Conservation (phyloP, 2,113 vertebrate genomes). For the Panthera tigris region DNA sequence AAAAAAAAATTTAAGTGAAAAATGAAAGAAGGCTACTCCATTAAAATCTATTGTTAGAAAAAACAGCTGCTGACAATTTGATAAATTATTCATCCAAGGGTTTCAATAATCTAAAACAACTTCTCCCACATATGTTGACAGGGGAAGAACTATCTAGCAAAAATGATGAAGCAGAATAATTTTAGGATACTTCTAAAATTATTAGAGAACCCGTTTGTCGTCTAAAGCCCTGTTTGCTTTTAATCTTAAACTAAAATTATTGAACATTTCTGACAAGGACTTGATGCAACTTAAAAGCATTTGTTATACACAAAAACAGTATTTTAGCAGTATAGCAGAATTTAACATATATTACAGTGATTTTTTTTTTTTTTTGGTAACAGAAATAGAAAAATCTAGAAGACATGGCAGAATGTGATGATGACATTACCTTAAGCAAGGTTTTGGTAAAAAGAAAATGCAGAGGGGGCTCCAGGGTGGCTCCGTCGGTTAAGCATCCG, state of each 20-base stretch:
- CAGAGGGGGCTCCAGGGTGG: no score
- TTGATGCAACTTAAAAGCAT: constrained; percentile 63
- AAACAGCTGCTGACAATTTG: constrained; percentile 75
- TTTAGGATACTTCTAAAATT: constrained; percentile 70
- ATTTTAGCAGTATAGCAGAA: constrained; percentile 26
- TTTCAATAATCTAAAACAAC: constrained; percentile 71
- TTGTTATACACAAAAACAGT: background rate
- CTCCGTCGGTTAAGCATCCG: no score
- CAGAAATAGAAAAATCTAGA: constrained; percentile 56
- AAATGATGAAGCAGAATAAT: constrained; percentile 72
- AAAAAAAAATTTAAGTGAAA: constrained; percentile 38
- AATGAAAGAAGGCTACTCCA: constrained; percentile 57
- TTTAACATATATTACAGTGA: constrained; percentile 35
- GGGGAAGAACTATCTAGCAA: constrained; percentile 68
- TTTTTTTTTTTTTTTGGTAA: background rate
- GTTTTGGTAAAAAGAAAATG: background rate
- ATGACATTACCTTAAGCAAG: background rate
- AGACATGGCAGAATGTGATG: background rate
- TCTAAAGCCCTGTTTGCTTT: constrained; percentile 61
- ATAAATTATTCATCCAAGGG: constrained; percentile 82
- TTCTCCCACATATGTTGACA: constrained; percentile 70
- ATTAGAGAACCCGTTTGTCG: constrained; percentile 61
- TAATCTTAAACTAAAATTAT: constrained; percentile 71
- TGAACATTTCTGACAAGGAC: constrained; percentile 67
- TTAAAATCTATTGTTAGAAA: constrained; percentile 73